Percentiles rank a stretch among this genome's conserved stretches.
Evolutionary conservation across 2,113 vertebrate genomes (phyloP).

Genomic region (Drymodes brunneopygia): DNA sequence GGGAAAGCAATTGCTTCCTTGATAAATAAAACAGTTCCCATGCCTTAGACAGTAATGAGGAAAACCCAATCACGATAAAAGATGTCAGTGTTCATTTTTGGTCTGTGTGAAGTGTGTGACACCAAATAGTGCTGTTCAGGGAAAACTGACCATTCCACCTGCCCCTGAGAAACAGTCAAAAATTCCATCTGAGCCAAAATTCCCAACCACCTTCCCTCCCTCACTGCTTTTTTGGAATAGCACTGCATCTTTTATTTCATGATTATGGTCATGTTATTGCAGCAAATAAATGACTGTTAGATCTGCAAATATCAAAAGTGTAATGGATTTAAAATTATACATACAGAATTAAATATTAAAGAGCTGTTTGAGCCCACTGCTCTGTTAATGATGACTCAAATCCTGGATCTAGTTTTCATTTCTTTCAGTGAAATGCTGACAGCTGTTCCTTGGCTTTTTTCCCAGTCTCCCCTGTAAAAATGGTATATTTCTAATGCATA

Average conservation of each 20-base stretch:
- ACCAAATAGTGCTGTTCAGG: neutral
- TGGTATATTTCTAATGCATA: neutral
- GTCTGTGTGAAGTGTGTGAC: neutral
- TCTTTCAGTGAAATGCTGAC: neutral
- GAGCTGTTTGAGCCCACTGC: neutral
- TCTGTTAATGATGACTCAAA: neutral
- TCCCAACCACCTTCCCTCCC: neutral
- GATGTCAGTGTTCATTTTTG: neutral
- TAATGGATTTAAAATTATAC: neutral
- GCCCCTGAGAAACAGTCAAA: neutral
- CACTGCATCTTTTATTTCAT: neutral
- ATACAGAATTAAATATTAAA: neutral
- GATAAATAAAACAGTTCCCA: slow-evolving; percentile 11
- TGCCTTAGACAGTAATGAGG: neutral
- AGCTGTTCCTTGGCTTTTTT: neutral
- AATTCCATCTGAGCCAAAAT: neutral
- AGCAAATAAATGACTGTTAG: neutral
- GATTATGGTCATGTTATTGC: neutral
- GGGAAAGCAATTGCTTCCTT: slow-evolving; percentile 46
- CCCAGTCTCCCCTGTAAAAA: neutral
- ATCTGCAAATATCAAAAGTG: neutral
- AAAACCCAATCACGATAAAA: neutral
- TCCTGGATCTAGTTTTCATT: neutral
- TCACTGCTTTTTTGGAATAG: neutral
- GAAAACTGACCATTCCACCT: neutral